Evolutionary conservation across 2,888 invertebrate species (phyloP).

Genomic region (Bugulina stolonifera): DNA sequence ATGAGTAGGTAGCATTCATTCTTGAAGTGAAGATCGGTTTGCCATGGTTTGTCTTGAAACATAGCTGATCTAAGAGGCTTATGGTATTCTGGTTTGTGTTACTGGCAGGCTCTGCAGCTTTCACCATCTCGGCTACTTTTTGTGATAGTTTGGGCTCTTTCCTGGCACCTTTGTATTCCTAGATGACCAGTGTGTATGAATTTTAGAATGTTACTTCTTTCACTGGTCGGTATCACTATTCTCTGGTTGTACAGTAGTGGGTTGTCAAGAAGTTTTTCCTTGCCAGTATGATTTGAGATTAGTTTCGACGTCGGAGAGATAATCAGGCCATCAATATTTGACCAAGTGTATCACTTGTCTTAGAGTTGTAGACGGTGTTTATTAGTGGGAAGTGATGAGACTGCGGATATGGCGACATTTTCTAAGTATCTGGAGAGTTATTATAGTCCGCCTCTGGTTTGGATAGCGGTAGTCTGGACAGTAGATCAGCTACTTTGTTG

Average conservation of each 20-base stretch:
- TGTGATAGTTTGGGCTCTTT: constrained; percentile 16
- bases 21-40: constrained; percentile 30
- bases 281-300: constrained; percentile 18
- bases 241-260: constrained; percentile 5
- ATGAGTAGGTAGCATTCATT: constrained; percentile 29
- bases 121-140: constrained; percentile 10
- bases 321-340: constrained; percentile 3
- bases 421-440: background rate
- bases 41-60: constrained; percentile 30
- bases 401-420: background rate
- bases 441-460: no score
- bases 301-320: constrained; percentile 18
- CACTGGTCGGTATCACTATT: constrained; percentile 22
- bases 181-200: constrained; percentile 21
- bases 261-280: constrained; percentile 1
- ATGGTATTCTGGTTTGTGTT: background rate
- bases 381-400: no score
- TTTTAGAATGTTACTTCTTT: constrained; percentile 1
- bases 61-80: constrained; percentile 29
- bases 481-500: background rate
- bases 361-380: constrained; percentile 21
- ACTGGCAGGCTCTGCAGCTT: constrained; percentile 19
- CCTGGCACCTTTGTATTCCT: constrained; percentile 4
- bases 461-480: background rate
- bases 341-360: constrained; percentile 15